Percentiles rank a stretch among this genome's conserved stretches.
Conservation (phyloP, 2,797 vertebrate species). For the Champsocephalus esox region DNA sequence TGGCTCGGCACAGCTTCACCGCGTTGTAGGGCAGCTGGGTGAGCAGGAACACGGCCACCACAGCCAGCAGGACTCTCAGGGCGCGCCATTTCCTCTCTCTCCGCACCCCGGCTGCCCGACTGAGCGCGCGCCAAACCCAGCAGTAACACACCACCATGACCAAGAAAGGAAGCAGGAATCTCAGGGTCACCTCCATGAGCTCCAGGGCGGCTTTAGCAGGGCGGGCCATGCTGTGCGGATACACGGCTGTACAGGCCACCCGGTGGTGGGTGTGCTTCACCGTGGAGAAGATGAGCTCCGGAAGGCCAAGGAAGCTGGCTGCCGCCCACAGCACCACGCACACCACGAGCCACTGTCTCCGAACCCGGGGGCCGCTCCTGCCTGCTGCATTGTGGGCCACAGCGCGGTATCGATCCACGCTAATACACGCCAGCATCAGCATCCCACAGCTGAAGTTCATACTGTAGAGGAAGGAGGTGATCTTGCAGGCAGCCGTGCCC, state of each 20-base stretch:
- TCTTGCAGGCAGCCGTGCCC: slow-evolving; percentile 88
- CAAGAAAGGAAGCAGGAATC: slow-evolving; percentile 90
- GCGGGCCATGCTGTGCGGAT: slow-evolving; percentile 82
- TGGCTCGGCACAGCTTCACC: slow-evolving; percentile 89
- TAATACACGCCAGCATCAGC: slow-evolving; percentile 95
- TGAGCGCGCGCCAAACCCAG: slow-evolving; percentile 81
- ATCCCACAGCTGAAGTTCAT: slow-evolving; percentile 94
- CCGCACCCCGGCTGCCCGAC: slow-evolving; percentile 74
- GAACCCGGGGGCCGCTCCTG: slow-evolving; percentile 30
- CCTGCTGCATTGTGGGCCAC: slow-evolving; percentile 63
- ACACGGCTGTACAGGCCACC: slow-evolving; percentile 83
- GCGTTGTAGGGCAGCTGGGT: slow-evolving; percentile 95
- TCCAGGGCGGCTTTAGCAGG: slow-evolving; percentile 87
- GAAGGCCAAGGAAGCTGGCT: slow-evolving; percentile 88
- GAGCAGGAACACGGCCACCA: slow-evolving; percentile 90
- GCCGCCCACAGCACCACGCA: slow-evolving; percentile 84
- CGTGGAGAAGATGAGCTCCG: slow-evolving; percentile 89
- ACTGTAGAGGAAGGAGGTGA: slow-evolving; percentile 90
- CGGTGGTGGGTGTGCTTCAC: slow-evolving; percentile 80
- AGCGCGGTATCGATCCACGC: slow-evolving; percentile 88
- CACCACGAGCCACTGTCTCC: slow-evolving; percentile 71
- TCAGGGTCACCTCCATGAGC: slow-evolving; percentile 88
- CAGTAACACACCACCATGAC: slow-evolving; percentile 92
- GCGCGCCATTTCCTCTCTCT: slow-evolving; percentile 84
- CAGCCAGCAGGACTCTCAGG: slow-evolving; percentile 89